A percentile compares a stretch with the other conserved stretches of the same genome.
phyloP scores from a whole-genome alignment of 37 sponge, comb jelly and placozoan species.

The Cliona cf. orientalis region DNA sequence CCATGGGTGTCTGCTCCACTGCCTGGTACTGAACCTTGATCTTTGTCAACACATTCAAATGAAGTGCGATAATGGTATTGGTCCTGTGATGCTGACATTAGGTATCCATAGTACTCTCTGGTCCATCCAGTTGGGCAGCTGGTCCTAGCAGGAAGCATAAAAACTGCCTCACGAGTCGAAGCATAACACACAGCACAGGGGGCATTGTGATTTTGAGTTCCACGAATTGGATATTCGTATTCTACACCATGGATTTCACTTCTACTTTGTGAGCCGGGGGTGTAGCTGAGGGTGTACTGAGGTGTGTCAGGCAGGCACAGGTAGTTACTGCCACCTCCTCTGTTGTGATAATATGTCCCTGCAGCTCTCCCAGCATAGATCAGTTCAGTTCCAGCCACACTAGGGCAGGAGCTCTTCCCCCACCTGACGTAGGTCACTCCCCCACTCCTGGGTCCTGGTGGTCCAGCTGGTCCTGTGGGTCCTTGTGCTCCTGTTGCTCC shows the following conservation, averaged over 20 bases:
- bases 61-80: conserved; percentile 1
- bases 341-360: not conserved
- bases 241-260: conserved; percentile 42
- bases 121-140: conserved; percentile 50
- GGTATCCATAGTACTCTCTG: conserved; percentile 50
- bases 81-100: conserved; percentile 27
- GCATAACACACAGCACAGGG: conserved; percentile 62
- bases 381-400: not conserved
- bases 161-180: conserved; percentile 2
- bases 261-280: not conserved
- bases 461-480: conserved; percentile 4
- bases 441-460: conserved; percentile 6
- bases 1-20: conserved; percentile 22
- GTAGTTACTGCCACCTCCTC: conserved; percentile 6
- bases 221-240: conserved; percentile 32
- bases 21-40: conserved; percentile 18
- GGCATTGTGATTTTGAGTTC: conserved; percentile 16
- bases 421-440: conserved; percentile 28
- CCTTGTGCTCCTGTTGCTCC: conserved; percentile 9
- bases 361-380: conserved; percentile 13
- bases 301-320: conserved; percentile 17
- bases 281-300: conserved; percentile 1
- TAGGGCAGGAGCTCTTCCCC: conserved; percentile 21
- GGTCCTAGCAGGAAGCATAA: conserved; percentile 55
- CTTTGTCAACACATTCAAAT: conserved; percentile 49